phyloP scores from a whole-genome alignment of 2,888 invertebrate genomes.

The Nephrotoma guestfalica region DNA sequence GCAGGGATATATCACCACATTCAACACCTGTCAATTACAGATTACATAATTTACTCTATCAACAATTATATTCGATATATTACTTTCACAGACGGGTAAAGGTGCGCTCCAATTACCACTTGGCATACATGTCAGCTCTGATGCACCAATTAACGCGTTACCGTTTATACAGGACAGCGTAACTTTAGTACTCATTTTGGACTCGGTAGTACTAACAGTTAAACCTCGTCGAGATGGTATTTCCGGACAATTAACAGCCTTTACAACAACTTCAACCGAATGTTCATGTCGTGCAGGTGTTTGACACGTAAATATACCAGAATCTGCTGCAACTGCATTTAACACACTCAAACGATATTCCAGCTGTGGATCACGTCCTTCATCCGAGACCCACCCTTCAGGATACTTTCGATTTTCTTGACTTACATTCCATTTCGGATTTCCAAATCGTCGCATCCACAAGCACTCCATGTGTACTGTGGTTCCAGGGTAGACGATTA shows the following conservation, averaged over 20 bases:
- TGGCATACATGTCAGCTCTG: constrained; percentile 58
- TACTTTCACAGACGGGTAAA: constrained; percentile 68
- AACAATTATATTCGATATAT: background rate
- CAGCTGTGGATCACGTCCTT: constrained; percentile 59
- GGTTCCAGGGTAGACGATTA: constrained; percentile 74
- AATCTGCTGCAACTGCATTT: constrained; percentile 68
- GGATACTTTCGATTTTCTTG: constrained; percentile 52
- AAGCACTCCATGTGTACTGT: constrained; percentile 78
- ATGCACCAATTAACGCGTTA: constrained; percentile 62
- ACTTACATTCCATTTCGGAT: constrained; percentile 70
- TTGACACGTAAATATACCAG: constrained; percentile 69
- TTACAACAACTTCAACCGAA: constrained; percentile 64
- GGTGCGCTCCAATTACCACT: constrained; percentile 78
- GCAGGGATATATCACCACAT: constrained; percentile 56
- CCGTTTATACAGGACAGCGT: constrained; percentile 65
- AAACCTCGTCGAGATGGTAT: constrained; percentile 59
- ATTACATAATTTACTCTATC: background rate
- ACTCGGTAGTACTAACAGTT: constrained; percentile 53
- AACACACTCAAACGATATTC: constrained; percentile 71
- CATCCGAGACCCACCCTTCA: constrained; percentile 73
- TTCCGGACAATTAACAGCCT: constrained; percentile 64
- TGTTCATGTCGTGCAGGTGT: constrained; percentile 73
- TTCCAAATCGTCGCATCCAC: constrained; percentile 74
- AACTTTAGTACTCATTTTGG: constrained; percentile 58
- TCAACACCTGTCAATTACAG: constrained; percentile 44